Conservation (phyloP, 2,888 invertebrate genomes). For the Epinotia brunnichana region DNA sequence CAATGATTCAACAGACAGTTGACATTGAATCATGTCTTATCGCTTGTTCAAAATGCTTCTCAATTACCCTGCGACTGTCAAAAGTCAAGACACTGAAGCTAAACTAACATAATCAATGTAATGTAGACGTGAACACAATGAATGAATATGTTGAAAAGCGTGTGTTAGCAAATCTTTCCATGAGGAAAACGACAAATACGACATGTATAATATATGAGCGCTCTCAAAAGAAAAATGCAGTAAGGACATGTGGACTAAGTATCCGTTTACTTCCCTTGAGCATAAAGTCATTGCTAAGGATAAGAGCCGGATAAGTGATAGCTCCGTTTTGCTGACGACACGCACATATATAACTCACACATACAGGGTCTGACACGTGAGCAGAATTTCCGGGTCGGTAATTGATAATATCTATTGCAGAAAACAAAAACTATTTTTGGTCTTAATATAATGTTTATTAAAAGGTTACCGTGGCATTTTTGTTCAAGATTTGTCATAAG, state of each 20-base stretch:
- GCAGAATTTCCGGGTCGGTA: constrained; percentile 12
- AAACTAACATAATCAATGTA: background rate
- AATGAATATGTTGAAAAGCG: constrained; percentile 1
- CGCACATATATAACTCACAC: constrained; percentile 19
- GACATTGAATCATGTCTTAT: too few species aligned
- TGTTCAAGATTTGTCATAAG: too few species aligned
- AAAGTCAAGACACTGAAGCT: too few species aligned
- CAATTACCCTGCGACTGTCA: too few species aligned
- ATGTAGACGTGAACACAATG: background rate
- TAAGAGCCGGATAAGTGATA: constrained; percentile 20
- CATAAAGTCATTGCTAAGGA: constrained; percentile 2
- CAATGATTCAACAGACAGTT: too few species aligned
- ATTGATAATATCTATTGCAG: constrained; percentile 12
- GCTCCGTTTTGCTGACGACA: constrained; percentile 19
- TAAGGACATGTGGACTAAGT: background rate
- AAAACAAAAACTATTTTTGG: constrained; percentile 1
- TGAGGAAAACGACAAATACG: background rate
- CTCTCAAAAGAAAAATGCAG: background rate
- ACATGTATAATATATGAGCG: background rate
- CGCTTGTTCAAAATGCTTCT: too few species aligned
- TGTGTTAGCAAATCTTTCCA: background rate
- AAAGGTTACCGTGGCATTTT: background rate
- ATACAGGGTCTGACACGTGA: constrained; percentile 22
- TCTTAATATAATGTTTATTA: background rate
- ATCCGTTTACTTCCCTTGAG: background rate